Percentiles rank a stretch among this genome's conserved stretches.
phyloP scores from a whole-genome alignment of 2,797 vertebrate species.

The Halcyon badia region DNA sequence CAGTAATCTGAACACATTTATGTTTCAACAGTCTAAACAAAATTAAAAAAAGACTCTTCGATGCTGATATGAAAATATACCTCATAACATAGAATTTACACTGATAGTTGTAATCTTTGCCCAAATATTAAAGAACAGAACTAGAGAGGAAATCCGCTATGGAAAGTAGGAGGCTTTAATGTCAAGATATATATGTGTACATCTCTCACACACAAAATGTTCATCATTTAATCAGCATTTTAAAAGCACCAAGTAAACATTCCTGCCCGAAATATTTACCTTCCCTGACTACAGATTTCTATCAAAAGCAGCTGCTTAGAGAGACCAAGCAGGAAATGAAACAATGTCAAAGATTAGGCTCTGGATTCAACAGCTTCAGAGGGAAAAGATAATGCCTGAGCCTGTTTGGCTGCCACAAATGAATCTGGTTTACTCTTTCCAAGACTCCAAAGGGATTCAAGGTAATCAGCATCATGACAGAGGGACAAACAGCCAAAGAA shows the following conservation, averaged over 20 bases:
- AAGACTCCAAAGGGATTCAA: background rate
- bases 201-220: background rate
- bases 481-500: background rate
- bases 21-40: background rate
- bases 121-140: background rate
- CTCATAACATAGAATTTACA: background rate
- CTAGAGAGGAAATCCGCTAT: background rate
- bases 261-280: background rate
- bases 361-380: background rate
- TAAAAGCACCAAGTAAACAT: background rate
- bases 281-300: background rate
- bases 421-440: background rate
- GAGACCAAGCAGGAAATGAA: background rate
- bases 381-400: background rate
- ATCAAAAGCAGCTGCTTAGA: background rate
- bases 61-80: background rate
- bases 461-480: background rate
- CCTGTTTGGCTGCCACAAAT: background rate
- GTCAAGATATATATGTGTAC: too few relatives aligned
- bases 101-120: background rate
- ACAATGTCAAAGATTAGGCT: background rate
- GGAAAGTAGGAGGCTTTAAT: background rate
- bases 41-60: background rate
- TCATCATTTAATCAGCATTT: background rate
- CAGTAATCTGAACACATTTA: background rate